These are phyloP conservation scores for Platycnemis pennipes DNA, from an alignment of 2,888 invertebrate species.

Conservation along the genomic window DNA sequence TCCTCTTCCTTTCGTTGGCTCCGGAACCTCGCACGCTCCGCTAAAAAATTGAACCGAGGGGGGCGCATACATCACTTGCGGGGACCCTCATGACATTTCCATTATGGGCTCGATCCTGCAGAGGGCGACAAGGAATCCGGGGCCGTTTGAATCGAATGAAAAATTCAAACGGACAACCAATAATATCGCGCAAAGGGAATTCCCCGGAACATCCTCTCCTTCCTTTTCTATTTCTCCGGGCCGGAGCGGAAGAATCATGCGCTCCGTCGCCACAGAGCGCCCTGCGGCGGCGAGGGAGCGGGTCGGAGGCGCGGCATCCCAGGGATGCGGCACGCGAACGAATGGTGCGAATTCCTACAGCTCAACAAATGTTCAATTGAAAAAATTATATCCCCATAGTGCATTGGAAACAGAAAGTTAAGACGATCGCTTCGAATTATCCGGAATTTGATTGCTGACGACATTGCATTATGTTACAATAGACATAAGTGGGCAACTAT, in stretches of 20 bases:
- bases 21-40: not conserved
- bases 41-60: slow-evolving; percentile 36
- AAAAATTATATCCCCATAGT: too few relatives aligned
- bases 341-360: too few relatives aligned
- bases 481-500: too few relatives aligned
- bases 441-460: too few relatives aligned
- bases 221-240: not conserved
- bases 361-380: too few relatives aligned
- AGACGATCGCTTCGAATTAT: too few relatives aligned
- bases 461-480: too few relatives aligned
- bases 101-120: slow-evolving; percentile 44
- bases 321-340: too few relatives aligned
- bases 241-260: not conserved
- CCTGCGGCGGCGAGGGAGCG: not conserved
- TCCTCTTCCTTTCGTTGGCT: not conserved
- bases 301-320: not conserved
- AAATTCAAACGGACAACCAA: slow-evolving; percentile 47
- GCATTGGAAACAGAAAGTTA: too few relatives aligned
- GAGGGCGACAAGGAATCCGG: slow-evolving; percentile 40
- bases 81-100: slow-evolving; percentile 50
- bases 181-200: slow-evolving; percentile 35
- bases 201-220: not conserved
- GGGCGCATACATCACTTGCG: slow-evolving; percentile 50
- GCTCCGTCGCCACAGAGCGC: not conserved
- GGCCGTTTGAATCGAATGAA: slow-evolving; percentile 50